Evolutionary conservation across 2,888 invertebrate genomes (phyloP).

Genomic region (Sycophila texana): DNA sequence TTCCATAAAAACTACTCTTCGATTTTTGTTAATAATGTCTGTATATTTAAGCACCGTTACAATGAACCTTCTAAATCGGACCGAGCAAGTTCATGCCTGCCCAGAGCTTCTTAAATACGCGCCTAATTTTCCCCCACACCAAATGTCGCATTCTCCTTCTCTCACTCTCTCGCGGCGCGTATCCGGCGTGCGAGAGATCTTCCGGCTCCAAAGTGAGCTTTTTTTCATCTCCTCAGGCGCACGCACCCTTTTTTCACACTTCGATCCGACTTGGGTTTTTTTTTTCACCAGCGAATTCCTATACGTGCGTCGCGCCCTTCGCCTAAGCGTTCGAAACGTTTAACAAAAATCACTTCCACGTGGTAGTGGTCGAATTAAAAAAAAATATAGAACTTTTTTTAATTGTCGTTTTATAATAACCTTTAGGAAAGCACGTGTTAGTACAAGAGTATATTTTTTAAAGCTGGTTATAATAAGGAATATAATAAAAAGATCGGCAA

Average conservation of each 20-base stretch:
- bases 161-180: background rate
- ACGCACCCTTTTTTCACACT: slow-evolving; percentile 25
- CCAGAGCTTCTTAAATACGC: slow-evolving; percentile 8
- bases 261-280: background rate
- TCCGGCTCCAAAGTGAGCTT: slow-evolving; percentile 28
- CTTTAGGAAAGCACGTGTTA: background rate
- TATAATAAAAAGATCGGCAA: background rate
- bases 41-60: slow-evolving; percentile 40
- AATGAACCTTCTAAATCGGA: slow-evolving; percentile 37
- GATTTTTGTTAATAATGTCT: slow-evolving; percentile 27
- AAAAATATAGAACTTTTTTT: no score
- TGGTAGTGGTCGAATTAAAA: background rate
- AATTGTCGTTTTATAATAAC: no score
- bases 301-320: background rate
- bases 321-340: background rate
- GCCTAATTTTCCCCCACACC: slow-evolving; percentile 15
- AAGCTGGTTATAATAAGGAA: background rate
- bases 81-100: slow-evolving; percentile 29
- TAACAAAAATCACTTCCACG: slow-evolving; percentile 11
- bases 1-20: background rate
- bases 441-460: background rate
- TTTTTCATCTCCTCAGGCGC: slow-evolving; percentile 3
- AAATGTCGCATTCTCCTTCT: slow-evolving; percentile 5
- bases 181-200: slow-evolving; percentile 45
- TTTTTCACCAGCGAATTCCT: slow-evolving; percentile 9